These are phyloP conservation scores for Muscina levida DNA, from an alignment of 2,888 invertebrate genomes.

Conservation along the genomic window DNA sequence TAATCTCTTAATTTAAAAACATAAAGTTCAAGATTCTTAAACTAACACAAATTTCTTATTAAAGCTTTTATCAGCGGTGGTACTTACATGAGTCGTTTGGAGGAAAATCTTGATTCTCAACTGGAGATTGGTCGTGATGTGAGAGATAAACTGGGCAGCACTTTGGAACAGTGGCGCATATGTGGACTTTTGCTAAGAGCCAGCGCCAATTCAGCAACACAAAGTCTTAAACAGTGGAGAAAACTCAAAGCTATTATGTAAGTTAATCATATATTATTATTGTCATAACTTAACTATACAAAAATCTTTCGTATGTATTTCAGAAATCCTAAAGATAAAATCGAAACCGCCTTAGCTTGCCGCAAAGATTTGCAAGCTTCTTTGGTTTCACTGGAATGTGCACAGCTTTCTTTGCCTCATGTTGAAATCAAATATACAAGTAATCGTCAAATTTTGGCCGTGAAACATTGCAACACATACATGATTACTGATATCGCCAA, in stretches of 20 bases:
- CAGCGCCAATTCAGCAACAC: slow-evolving; percentile 75
- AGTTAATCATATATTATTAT: slow-evolving; percentile 30
- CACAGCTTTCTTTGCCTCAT: slow-evolving; percentile 77
- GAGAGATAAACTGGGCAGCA: slow-evolving; percentile 78
- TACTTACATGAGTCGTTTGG: slow-evolving; percentile 77
- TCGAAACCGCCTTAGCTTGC: slow-evolving; percentile 75
- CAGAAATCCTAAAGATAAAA: slow-evolving; percentile 75
- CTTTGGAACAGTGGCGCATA: slow-evolving; percentile 79
- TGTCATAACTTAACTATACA: background rate
- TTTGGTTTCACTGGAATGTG: slow-evolving; percentile 76
- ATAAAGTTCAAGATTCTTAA: background rate
- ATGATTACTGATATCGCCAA: slow-evolving; percentile 79
- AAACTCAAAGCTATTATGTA: slow-evolving; percentile 72
- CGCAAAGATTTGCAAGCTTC: slow-evolving; percentile 76
- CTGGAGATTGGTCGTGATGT: slow-evolving; percentile 77
- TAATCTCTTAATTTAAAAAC: too few relatives aligned
- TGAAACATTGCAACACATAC: slow-evolving; percentile 77
- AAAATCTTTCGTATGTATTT: background rate
- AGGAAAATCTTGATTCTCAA: slow-evolving; percentile 77
- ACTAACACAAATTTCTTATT: background rate
- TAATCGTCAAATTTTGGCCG: slow-evolving; percentile 77
- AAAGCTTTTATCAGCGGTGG: slow-evolving; percentile 78
- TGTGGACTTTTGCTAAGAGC: slow-evolving; percentile 76
- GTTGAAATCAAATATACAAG: slow-evolving; percentile 78
- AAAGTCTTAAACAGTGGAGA: slow-evolving; percentile 75